These are phyloP conservation scores for Hylaeus volcanicus DNA, from an alignment of 1,140 invertebrate species.

Conservation along the genomic window DNA sequence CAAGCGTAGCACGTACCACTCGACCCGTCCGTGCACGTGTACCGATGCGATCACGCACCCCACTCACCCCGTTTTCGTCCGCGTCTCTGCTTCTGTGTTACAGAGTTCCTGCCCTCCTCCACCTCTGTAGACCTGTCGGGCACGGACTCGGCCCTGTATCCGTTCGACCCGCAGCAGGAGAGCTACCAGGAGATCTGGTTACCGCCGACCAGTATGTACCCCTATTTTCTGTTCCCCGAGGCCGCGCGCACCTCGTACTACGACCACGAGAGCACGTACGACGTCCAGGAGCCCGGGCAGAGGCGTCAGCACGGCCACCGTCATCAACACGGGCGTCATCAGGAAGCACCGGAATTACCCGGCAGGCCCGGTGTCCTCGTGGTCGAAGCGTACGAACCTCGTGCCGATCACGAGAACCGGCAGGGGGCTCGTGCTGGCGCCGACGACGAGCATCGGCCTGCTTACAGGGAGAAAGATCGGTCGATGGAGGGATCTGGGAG, in stretches of 20 bases:
- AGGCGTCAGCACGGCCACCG: constrained; percentile 55
- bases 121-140: constrained; percentile 81
- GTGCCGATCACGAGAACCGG: constrained; percentile 66
- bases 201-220: constrained; percentile 81
- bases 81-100: constrained; percentile 81
- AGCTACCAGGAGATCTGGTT: constrained; percentile 81
- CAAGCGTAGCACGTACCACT: constrained; percentile 51
- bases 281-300: constrained; percentile 62
- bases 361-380: constrained; percentile 66
- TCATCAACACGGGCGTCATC: constrained; percentile 66
- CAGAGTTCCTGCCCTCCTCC: constrained; percentile 81
- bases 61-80: constrained; percentile 74
- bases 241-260: constrained; percentile 76
- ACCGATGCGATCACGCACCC: constrained; percentile 64
- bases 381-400: constrained; percentile 65
- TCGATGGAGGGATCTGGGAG: constrained; percentile 62
- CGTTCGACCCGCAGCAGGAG: constrained; percentile 80
- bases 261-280: constrained; percentile 71
- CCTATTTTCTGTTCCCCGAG: constrained; percentile 82
- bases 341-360: constrained; percentile 70
- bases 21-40: constrained; percentile 60
- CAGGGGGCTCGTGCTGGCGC: constrained; percentile 47
- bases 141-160: constrained; percentile 82
- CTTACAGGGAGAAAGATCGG: constrained; percentile 44
- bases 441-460: constrained; percentile 45